Evolutionary conservation across 2,888 invertebrate species (phyloP), one percentile per base, ranked within the genome.

Genomic region (Leptopilina drosophilae): DNA sequence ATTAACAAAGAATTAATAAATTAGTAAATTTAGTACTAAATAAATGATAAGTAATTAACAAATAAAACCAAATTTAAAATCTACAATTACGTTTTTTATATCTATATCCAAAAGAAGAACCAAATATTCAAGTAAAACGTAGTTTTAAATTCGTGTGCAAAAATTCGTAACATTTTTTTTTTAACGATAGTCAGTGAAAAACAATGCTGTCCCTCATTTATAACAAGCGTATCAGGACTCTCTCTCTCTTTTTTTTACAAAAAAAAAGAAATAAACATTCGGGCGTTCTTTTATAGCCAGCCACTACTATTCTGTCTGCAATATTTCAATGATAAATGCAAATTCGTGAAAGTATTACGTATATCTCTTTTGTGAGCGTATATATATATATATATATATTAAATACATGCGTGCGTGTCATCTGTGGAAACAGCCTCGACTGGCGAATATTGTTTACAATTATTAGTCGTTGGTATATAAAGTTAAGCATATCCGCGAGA

Each of bases 301-400:
- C 67, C 49, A 67, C 20, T 62, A 49, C 69, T 69, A 53, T 69
- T 69, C 33, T 69, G 46, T 53, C 26, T 69, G 69, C 53, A 53
- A 49, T 69, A 53, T 69, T 69, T 69, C 69, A 69, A 53, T 53
- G 69, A 69, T 33, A 69, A 69, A 69, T 69, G 69, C 69, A 69
- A 69, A 69, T 69, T 69, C 69, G 53, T 69, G 49, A 69, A 53
- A 69, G 26, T 69, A 49, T 53, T 26, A 46, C 69, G 53, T 49
- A 69, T 53, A 49, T 49, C 49, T 49, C 12, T 49, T 49, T 9
- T 49, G 49, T 49, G 11, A 4, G 12, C 49, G 49, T 49, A 49
- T 49, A 49, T 49, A 11, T 42, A 42, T 8, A n/a, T 0, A 42
- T 5, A 42, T 42, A 42, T 42, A 8, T 42, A 8, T 42, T 20